Base-by-base conservation (phyloP, 1,140 invertebrate genomes). In the Pseudobourletiella spinata region DNA sequence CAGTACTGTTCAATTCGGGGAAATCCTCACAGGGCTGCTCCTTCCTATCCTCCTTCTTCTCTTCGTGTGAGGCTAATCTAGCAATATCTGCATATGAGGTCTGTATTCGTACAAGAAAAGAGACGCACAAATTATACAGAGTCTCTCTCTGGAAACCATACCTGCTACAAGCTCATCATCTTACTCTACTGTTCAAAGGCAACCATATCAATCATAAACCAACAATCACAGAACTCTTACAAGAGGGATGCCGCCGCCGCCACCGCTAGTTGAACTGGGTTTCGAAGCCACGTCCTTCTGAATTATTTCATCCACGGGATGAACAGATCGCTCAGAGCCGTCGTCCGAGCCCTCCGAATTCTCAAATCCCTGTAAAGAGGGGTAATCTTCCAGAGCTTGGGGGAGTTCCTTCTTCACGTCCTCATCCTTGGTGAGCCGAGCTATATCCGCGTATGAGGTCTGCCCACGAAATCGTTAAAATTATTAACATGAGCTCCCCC, bases 381-480 rank as follows among this genome's bases (percentile, higher is more conserved):
- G 50, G 25, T 54, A 54, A 26, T 54, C 50, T 28, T 54, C 50
- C 25, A 30, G 20, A 15, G 50, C 28, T 30, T 54, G 50, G 6
- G 24, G 25, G 15, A 54, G 15, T 3, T 54, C 50, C 30, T 28
- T 54, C 43, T 51, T 54, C 3, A 15, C 46, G 16, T 35, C 51
- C 26, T 61, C 59, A 28, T 61, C 59, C 26, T 51, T 63, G 11
- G 54, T 57, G 25, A 58, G 26, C n/a, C 61, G 55, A 44, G 61
- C 61, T 24, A 63, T 63, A 29, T 63, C 61, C 8, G 61, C 61
- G 30, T 63, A 63, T 4, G 61, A 63, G 24, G 61, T 63, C 61
- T 62, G 30, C 11, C 30, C 48, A n/a, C 3, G 8, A 43, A 57
- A n/a, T n/a, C n/a, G n/a, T n/a, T n/a, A n/a, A n/a, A n/a, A n/a